These are phyloP conservation scores for Cyclura pinguis DNA, from an alignment of 2,797 vertebrate species.

Conservation along the genomic window DNA sequence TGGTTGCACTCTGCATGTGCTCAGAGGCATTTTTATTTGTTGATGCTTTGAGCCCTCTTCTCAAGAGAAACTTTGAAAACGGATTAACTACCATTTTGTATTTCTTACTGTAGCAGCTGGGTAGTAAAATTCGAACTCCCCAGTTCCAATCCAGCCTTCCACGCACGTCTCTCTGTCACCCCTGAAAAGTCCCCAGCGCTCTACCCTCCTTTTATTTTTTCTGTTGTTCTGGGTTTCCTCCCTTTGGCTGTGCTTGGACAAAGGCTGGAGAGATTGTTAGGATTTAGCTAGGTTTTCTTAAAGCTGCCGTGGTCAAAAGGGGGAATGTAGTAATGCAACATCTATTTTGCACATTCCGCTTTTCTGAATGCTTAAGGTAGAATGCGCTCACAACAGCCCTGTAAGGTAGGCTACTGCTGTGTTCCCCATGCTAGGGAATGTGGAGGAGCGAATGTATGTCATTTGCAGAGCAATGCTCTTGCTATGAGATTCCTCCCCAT, in stretches of 20 bases:
- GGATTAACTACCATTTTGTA: background rate
- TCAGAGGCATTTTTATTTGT: background rate
- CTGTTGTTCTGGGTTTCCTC: background rate
- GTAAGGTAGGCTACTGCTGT: background rate
- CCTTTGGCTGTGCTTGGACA: background rate
- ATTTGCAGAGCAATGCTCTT: no score
- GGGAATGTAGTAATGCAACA: no score
- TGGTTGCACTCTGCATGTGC: background rate
- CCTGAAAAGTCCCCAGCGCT: background rate
- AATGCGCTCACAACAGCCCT: background rate
- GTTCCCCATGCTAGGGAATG: no score
- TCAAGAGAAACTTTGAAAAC: background rate
- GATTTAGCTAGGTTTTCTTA: background rate
- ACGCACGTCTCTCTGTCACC: background rate
- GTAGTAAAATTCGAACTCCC: background rate
- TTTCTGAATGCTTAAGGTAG: background rate
- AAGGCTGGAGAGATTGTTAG: background rate
- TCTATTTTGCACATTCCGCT: background rate
- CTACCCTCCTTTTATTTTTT: background rate
- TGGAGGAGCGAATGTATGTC: no score
- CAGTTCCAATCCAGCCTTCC: background rate
- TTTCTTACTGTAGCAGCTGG: background rate
- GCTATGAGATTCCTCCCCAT: no score
- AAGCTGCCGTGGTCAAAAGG: background rate
- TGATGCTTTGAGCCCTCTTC: background rate